A percentile compares a stretch with the other conserved stretches of the same genome.
These are phyloP conservation scores for Corticium candelabrum DNA, from an alignment of 37 sponge, comb jelly and placozoan genomes.

Conservation along the genomic window DNA sequence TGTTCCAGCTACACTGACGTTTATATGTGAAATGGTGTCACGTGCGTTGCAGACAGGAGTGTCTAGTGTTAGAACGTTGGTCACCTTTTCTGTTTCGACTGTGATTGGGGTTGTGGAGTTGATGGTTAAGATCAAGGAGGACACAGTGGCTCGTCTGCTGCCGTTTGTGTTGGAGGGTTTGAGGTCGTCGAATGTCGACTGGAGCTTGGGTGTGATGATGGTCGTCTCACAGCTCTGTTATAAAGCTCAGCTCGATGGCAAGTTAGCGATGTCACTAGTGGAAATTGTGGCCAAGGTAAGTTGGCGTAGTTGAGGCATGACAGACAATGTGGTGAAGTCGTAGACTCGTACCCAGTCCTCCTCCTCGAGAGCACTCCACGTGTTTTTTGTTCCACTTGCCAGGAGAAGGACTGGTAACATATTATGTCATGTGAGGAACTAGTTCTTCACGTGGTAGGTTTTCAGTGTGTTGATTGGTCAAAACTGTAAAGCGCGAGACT, in stretches of 20 bases:
- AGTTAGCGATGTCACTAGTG: constrained; percentile 32
- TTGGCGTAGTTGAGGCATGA: no score
- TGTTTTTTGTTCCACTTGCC: no score
- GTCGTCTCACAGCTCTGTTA: constrained; percentile 33
- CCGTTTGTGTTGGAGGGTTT: constrained; percentile 58
- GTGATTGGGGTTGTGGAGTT: constrained; percentile 35
- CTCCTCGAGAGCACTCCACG: no score
- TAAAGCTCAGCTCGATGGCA: constrained; percentile 17
- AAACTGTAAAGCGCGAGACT: no score
- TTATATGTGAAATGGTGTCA: constrained; percentile 55
- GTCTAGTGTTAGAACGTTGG: background rate
- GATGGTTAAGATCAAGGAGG: constrained; percentile 28
- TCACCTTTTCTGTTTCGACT: constrained; percentile 41
- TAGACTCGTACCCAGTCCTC: no score
- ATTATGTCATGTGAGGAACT: no score
- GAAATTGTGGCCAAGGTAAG: constrained; percentile 52
- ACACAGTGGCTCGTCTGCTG: constrained; percentile 29
- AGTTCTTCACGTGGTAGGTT: no score
- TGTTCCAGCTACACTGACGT: constrained; percentile 43
- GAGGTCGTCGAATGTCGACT: constrained; percentile 45
- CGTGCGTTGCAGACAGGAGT: constrained; percentile 21
- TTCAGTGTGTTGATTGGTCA: no score
- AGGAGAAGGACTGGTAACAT: no score
- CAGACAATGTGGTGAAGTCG: no score
- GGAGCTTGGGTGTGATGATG: constrained; percentile 41